Percentiles rank a stretch among this genome's conserved stretches.
Evolutionary conservation across 2,113 vertebrate species (phyloP).

Genomic region (Notarius quadriscutis): DNA sequence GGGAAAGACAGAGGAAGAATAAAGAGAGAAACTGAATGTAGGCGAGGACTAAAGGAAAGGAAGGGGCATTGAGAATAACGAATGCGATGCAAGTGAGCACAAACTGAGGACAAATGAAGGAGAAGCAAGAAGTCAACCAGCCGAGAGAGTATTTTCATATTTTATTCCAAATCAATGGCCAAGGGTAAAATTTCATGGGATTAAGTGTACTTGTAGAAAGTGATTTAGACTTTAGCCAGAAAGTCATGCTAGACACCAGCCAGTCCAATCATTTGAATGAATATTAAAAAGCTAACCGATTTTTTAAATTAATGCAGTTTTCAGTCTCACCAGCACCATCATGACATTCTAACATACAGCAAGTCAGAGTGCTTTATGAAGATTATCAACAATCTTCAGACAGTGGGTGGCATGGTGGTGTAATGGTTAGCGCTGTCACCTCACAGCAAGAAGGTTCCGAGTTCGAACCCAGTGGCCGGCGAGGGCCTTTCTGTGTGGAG

Average conservation of each 20-base stretch:
- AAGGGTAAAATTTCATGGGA: not conserved
- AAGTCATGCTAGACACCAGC: not conserved
- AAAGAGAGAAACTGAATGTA: not conserved
- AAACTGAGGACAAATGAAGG: constrained; percentile 37
- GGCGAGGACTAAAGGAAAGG: not conserved
- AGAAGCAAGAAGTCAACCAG: constrained; percentile 8
- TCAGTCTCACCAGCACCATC: not conserved
- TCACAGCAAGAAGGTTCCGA: too few relatives aligned
- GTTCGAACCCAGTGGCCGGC: too few relatives aligned
- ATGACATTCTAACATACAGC: not conserved
- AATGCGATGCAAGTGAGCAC: not conserved
- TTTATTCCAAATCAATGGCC: not conserved
- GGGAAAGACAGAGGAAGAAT: constrained; percentile 3
- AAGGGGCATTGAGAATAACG: not conserved
- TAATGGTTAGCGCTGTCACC: too few relatives aligned
- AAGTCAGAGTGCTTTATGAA: not conserved
- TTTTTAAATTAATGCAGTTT: not conserved
- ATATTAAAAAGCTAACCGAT: not conserved
- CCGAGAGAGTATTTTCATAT: not conserved
- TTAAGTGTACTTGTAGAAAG: not conserved
- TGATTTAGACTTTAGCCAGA: not conserved
- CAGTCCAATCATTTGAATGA: not conserved
- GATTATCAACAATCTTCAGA: not conserved
- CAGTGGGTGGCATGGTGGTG: too few relatives aligned
- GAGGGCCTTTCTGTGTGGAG: too few relatives aligned